Percentiles rank a stretch among this genome's conserved stretches.
Evolutionary conservation across 2,797 vertebrate genomes (phyloP).

Genomic region (Lacerta viridis): DNA sequence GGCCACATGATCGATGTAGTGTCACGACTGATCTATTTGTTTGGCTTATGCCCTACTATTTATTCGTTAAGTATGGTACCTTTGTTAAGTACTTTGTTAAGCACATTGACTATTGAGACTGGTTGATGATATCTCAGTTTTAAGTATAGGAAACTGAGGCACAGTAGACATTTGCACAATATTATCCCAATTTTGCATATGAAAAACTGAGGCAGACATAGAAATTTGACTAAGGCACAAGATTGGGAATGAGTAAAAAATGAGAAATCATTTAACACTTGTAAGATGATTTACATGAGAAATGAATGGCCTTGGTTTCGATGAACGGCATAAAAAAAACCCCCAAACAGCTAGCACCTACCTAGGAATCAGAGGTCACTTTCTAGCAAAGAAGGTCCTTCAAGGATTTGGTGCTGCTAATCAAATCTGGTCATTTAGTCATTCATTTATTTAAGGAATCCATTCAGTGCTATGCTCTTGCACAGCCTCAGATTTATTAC

Average conservation of each 20-base stretch:
- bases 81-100: neutral
- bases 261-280: too few species aligned
- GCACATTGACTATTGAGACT: neutral
- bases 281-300: neutral
- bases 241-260: too few species aligned
- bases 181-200: too few species aligned
- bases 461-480: constrained; percentile 1
- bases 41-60: neutral
- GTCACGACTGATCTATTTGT: neutral
- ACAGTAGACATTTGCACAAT: neutral
- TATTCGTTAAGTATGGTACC: neutral
- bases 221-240: too few species aligned
- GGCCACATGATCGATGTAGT: neutral
- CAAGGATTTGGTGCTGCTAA: constrained; percentile 46
- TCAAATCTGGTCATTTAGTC: constrained; percentile 20
- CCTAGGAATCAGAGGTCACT: constrained; percentile 9
- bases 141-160: neutral
- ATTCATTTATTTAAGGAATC: neutral
- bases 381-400: constrained; percentile 25
- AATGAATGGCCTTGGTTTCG: constrained; percentile 31
- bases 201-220: too few species aligned
- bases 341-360: neutral
- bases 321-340: constrained; percentile 35
- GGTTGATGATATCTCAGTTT: constrained; percentile 1
- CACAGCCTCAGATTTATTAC: constrained; percentile 5